These are phyloP conservation scores for Petrocephalus microphthalmus DNA, from an alignment of 2,113 vertebrate species.

Conservation along the genomic window DNA sequence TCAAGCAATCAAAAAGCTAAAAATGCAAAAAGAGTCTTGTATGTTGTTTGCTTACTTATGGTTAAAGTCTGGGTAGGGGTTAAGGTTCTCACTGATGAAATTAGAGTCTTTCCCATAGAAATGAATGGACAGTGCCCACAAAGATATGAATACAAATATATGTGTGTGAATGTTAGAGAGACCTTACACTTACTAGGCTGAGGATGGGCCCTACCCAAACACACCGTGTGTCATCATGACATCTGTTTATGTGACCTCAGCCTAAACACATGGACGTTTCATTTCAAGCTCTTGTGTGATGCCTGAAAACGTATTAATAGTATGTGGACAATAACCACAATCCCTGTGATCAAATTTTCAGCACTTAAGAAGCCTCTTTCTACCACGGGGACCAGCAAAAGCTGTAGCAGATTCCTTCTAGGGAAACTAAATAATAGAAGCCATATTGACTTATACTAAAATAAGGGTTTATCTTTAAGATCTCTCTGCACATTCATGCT, in stretches of 20 bases:
- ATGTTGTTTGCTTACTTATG: background rate
- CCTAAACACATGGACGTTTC: background rate
- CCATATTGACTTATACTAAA: background rate
- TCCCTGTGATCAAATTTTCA: background rate
- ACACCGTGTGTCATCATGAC: background rate
- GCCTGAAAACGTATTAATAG: background rate
- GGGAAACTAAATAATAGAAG: background rate
- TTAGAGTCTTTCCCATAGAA: background rate
- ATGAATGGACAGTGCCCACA: background rate
- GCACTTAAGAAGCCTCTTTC: background rate
- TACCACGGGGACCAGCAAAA: background rate
- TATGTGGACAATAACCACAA: background rate
- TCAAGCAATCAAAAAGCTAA: background rate
- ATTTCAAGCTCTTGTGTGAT: background rate
- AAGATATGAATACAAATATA: background rate
- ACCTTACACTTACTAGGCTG: background rate
- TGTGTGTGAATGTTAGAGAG: background rate
- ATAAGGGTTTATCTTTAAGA: background rate
- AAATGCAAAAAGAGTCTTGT: background rate
- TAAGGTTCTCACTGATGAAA: background rate
- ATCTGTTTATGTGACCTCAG: background rate
- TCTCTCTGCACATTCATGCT: background rate
- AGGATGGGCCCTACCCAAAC: background rate
- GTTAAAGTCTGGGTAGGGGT: background rate
- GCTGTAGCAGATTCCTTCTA: background rate